Evolutionary conservation across 2,888 invertebrate species (phyloP).

Genomic region (Actias luna): DNA sequence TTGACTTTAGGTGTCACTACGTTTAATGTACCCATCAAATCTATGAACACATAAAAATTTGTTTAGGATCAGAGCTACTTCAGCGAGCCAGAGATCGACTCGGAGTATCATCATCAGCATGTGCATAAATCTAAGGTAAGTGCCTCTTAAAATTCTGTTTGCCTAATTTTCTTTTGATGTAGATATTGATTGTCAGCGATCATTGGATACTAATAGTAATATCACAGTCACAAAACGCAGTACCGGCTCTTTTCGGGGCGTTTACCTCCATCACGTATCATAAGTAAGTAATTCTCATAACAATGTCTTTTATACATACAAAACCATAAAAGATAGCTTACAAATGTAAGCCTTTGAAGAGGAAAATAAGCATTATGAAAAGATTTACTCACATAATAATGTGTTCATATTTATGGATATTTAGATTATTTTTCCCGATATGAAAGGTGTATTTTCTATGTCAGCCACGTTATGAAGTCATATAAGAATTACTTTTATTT

Average conservation of each 20-base stretch:
- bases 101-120: conserved; percentile 96
- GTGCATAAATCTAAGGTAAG: conserved; percentile 96
- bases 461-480: too few species aligned
- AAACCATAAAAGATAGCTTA: not conserved
- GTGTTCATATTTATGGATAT: not conserved
- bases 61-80: conserved; percentile 92
- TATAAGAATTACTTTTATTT: too few species aligned
- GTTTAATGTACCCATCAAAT: not conserved
- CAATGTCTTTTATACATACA: not conserved
- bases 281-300: not conserved
- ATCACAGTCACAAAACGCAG: too few species aligned
- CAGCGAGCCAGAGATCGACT: conserved; percentile 96
- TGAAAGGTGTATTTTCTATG: too few species aligned
- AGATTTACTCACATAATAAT: not conserved
- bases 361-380: not conserved
- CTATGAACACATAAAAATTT: conserved; percentile 14
- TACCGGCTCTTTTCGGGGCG: too few species aligned
- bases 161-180: not conserved
- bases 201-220: too few species aligned
- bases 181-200: too few species aligned
- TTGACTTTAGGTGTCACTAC: not conserved
- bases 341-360: not conserved
- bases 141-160: conserved; percentile 21
- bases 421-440: not conserved
- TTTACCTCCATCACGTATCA: not conserved